Conservation (phyloP, 2,113 vertebrate species). For the Ia io region DNA sequence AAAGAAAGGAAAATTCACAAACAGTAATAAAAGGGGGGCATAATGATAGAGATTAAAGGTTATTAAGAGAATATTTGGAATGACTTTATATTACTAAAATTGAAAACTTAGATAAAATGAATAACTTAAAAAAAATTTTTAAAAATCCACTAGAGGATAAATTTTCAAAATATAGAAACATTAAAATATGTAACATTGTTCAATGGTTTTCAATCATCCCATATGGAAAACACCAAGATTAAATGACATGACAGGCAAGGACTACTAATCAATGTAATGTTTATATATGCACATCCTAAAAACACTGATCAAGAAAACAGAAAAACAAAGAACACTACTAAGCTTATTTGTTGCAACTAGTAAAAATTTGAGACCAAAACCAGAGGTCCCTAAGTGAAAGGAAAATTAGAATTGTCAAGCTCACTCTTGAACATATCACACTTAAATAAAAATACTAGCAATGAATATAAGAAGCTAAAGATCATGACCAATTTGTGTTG, state of each 20-base stretch:
- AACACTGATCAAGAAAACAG: not conserved
- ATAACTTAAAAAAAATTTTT: not conserved
- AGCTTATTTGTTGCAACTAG: not conserved
- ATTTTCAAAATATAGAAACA: not conserved
- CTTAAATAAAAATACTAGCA: not conserved
- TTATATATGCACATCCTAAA: not conserved
- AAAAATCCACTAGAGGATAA: not conserved
- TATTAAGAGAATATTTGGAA: not conserved
- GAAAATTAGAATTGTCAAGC: not conserved
- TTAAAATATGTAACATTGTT: not conserved
- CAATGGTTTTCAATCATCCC: not conserved
- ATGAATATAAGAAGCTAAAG: not conserved
- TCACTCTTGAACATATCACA: not conserved
- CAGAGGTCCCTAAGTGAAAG: not conserved
- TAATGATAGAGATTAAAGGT: not conserved
- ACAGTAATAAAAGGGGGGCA: not conserved
- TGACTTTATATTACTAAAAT: not conserved
- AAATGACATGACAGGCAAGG: not conserved
- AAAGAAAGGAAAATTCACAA: not conserved
- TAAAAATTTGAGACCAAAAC: not conserved
- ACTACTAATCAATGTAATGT: not conserved
- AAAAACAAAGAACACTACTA: not conserved
- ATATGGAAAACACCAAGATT: not conserved
- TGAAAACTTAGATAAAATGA: conserved; percentile 14
- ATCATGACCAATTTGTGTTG: not conserved